Evolutionary conservation across 2,797 vertebrate genomes (phyloP).

Genomic region (Mus minutoides): DNA sequence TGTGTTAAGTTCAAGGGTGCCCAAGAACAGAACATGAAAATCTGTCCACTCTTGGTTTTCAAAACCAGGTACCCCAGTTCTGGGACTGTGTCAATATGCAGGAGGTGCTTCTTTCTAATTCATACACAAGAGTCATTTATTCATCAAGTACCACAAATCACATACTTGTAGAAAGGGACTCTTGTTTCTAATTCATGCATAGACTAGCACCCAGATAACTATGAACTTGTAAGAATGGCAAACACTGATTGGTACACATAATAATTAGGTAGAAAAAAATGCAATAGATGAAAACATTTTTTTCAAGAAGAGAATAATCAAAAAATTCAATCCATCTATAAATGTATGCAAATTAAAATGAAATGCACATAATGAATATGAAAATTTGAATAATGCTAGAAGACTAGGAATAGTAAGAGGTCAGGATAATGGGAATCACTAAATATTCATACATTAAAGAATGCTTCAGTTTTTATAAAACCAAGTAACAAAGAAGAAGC

Average conservation of each 20-base stretch:
- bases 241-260: conserved; percentile 17
- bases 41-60: neutral
- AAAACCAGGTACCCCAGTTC: neutral
- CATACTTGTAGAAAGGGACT: neutral
- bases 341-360: conserved; percentile 17
- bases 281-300: neutral
- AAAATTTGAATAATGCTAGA: conserved; percentile 26
- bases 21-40: neutral
- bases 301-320: conserved; percentile 2
- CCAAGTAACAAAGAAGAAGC: neutral
- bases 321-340: conserved; percentile 17
- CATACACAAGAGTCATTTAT: neutral
- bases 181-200: neutral
- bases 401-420: neutral
- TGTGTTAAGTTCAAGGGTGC: neutral
- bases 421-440: neutral
- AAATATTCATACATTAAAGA: conserved; percentile 11
- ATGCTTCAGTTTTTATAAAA: conserved; percentile 24
- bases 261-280: conserved; percentile 12
- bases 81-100: neutral
- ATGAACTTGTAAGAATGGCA: neutral
- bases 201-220: neutral
- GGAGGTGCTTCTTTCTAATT: neutral
- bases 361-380: neutral
- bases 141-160: neutral